Conservation (phyloP, 2,888 invertebrate genomes). For the Podabrus alpinus region DNA sequence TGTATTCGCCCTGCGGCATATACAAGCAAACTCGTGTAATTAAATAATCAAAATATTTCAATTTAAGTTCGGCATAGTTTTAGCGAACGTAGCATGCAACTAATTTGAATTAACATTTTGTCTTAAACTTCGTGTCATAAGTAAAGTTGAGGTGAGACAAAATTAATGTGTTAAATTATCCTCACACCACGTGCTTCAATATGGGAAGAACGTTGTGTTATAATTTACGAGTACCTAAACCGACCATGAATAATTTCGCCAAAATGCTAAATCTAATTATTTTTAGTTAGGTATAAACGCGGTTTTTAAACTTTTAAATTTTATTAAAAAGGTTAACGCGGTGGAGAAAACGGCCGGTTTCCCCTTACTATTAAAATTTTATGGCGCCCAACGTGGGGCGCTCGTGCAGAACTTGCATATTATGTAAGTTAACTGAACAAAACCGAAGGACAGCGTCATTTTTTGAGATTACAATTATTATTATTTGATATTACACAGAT, state of each 20-base stretch:
- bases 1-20: background rate
- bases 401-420: too few relatives aligned
- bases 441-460: too few relatives aligned
- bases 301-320: too few relatives aligned
- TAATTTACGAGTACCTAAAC: background rate
- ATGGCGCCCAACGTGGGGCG: too few relatives aligned
- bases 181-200: background rate
- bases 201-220: background rate
- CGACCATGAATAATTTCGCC: background rate
- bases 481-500: too few relatives aligned
- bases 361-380: too few relatives aligned
- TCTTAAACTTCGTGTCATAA: background rate
- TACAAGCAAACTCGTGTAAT: background rate
- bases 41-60: background rate
- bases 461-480: too few relatives aligned
- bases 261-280: background rate
- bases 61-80: background rate
- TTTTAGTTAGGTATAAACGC: too few relatives aligned
- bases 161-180: background rate
- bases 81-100: background rate
- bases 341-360: too few relatives aligned
- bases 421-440: too few relatives aligned
- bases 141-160: background rate
- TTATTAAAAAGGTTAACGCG: too few relatives aligned
- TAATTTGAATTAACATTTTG: background rate